Evolutionary conservation across 2,113 vertebrate genomes (phyloP).

Genomic region (Zootoca vivipara): DNA sequence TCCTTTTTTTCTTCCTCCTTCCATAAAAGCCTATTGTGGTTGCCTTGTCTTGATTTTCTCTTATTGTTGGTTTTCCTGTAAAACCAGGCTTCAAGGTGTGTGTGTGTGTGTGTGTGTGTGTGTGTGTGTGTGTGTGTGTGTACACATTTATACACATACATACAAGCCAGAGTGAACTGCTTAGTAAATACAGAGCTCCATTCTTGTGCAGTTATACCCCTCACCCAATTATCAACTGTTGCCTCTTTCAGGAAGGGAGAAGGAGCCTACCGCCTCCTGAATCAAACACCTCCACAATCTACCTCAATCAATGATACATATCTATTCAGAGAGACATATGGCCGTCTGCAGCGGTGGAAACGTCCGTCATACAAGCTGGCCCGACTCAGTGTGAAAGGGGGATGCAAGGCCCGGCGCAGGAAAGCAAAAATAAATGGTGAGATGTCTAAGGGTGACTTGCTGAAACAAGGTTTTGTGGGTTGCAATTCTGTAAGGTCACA

Average conservation of each 20-base stretch:
- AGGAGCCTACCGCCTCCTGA: slow-evolving; percentile 81
- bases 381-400: background rate
- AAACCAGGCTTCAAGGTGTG: too few relatives aligned
- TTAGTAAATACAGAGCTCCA: slow-evolving; percentile 7
- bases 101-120: too few relatives aligned
- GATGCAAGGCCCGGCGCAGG: slow-evolving; percentile 15
- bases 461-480: background rate
- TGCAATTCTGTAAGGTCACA: background rate
- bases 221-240: background rate
- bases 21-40: background rate
- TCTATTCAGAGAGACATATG: slow-evolving; percentile 84
- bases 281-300: slow-evolving; percentile 68
- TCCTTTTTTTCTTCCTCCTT: background rate
- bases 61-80: background rate
- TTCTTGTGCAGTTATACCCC: background rate
- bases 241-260: slow-evolving; percentile 81
- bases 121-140: too few relatives aligned
- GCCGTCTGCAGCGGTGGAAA: slow-evolving; percentile 75
- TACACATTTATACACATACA: too few relatives aligned
- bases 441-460: background rate
- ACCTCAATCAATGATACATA: slow-evolving; percentile 82
- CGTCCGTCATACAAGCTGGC: background rate
- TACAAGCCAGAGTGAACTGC: background rate
- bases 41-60: background rate
- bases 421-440: slow-evolving; percentile 1